Evolutionary conservation across 2,888 invertebrate species (phyloP), one percentile per base, ranked within the genome.

Genomic region (Drosophila kokeensis): DNA sequence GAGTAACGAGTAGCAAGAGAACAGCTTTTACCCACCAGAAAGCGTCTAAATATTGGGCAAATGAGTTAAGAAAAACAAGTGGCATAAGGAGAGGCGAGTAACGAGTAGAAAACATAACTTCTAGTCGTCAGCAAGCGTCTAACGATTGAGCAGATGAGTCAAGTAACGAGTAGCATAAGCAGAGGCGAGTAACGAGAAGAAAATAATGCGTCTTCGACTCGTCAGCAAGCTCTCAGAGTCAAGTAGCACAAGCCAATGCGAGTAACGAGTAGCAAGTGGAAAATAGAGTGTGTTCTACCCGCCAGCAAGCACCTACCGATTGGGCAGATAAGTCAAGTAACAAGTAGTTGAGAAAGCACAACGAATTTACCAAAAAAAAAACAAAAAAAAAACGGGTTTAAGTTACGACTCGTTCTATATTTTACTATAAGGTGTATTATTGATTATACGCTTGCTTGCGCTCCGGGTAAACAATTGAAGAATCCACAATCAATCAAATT

Each of bases 351-450:
- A 64, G 50, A 18, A 40, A 79, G 79, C 74, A 82, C 86, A 89
- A 89, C 86, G 86, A 86, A 89, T 86, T 86, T 79, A 88, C 80
- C 61, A 72, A 57, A 40, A 27, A 32, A 45, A n/a, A 32, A 59
- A 55, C 32, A 58, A 27, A 54, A 52, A 55, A 42, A 61, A 27
- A 57, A 52, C 34, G 52, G 32, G 36, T 34, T 42, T 7, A 42
- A 62, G 11, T n/a, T 57, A 49, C 50, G 38, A 15, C 55, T 29
- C 78, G 59, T 60, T 71, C 49, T 64, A 71, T 53, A 60, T 60
- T 57, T 63, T 55, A 52, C 2, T 29, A 45, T n/a, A 36, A 49
- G 49, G 18, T 34, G 38, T 30, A 49, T 15, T 15, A 24, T 45
- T 24, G 27, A 45, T n/a, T 4, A 40, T 63, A 36, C 13, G 30